Evolutionary conservation across 2,888 invertebrate species (phyloP), one percentile per base, ranked within the genome.

Genomic region (Morpho deidamia): DNA sequence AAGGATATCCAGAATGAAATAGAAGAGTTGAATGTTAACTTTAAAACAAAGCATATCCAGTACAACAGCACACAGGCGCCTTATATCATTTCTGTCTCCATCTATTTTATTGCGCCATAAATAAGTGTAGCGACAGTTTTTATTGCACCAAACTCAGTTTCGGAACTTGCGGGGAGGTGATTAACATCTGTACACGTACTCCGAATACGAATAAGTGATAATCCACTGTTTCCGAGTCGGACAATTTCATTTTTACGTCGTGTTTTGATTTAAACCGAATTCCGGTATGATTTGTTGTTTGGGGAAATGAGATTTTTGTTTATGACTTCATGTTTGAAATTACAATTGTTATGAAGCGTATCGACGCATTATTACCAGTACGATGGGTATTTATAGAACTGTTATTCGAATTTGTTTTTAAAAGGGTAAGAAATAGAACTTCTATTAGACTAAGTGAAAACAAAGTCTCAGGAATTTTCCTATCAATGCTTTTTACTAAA

Each of bases 61-160:
- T 34, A 11, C 7, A 3, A 9, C 8, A 48, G 34, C 33, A 14
- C 23, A 51, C 43, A 35, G 55, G 51, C 55, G 57, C 55, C 60
- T 59, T 59, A 50, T 48, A 55, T 60, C 51, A 55, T 55, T 55
- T 74, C 72, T 74, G 72, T 74, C 74, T 76, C 70, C 75, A 77
- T 79, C 74, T 78, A 73, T 72, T 87, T 86, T 85, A 84, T 84
- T 67, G 74, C 76, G 64, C 77, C 80, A 78, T 87, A 88, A 88
- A 87, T 83, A 83, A 74, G 67, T 75, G 65, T 75, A 78, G 77
- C 75, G 83, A 81, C 83, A 82, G 83, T 78, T 85, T 86, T 86
- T 88, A 86, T 84, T 78, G 77, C 80, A 65, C 64, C 66, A 71
- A 73, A 75, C 77, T 74, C 64, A 71, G 79, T 81, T 80, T 81